Conservation (phyloP, 2,888 invertebrate species). For the Ophraella communa region DNA sequence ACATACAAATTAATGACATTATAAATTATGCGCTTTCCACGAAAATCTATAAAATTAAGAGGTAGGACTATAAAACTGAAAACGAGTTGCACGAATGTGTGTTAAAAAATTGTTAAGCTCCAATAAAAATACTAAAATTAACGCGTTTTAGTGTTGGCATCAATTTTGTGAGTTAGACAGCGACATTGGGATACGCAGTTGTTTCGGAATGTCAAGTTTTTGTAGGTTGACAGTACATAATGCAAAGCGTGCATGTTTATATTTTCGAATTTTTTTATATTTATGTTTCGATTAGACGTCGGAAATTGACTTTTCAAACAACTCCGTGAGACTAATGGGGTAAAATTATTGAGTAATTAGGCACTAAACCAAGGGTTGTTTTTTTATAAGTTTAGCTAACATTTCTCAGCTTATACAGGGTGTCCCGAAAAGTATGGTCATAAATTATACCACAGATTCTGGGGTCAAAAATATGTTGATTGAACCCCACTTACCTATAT, state of each 20-base stretch:
- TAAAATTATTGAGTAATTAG: conserved; percentile 41
- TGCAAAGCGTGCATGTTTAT: conserved; percentile 15
- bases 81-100: conserved; percentile 14
- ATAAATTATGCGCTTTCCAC: conserved; percentile 30
- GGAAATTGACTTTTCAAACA: conserved; percentile 44
- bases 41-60: conserved; percentile 34
- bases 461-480: too few species aligned
- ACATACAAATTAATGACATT: conserved; percentile 31
- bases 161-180: conserved; percentile 29
- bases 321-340: conserved; percentile 40
- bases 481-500: too few species aligned
- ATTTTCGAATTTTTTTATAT: conserved; percentile 1
- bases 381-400: not conserved
- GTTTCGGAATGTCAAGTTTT: conserved; percentile 17
- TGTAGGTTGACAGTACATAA: conserved; percentile 14
- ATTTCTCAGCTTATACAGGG: too few species aligned
- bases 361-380: conserved; percentile 23
- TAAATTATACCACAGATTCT: too few species aligned
- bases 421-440: too few species aligned
- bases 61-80: conserved; percentile 32
- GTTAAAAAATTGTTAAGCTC: conserved; percentile 27
- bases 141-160: conserved; percentile 25
- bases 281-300: conserved; percentile 34
- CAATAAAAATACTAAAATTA: conserved; percentile 34
- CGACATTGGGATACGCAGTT: conserved; percentile 27